Base-by-base conservation (phyloP, 2,797 vertebrate genomes). In the Lutjanus argentimaculatus region DNA sequence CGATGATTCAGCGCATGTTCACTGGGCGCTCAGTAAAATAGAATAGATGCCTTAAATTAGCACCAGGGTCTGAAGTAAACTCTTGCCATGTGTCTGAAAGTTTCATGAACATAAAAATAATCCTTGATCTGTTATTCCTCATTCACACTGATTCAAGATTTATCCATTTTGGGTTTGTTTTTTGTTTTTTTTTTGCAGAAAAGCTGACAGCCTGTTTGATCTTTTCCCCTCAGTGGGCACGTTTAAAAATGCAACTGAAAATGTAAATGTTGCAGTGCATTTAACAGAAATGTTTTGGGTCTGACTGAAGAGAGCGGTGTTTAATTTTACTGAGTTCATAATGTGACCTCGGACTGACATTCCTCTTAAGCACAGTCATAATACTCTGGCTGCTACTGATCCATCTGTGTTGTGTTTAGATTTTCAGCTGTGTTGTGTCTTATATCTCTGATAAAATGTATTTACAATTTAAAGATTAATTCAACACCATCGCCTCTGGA, bases 81-180 rank as follows among this genome's bases (percentile, higher is more conserved):
- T 36, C 21, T 8, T 22, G 0, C 6, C 12, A n/a, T 12, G n/a
- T 36, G 43, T 10, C 6, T 8, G 9, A 19, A 25, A 46, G 36
- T 16, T 21, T 15, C 0, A n/a, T 13, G 21, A 10, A 16, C 16
- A 36, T 48, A 8, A 61, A 61, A 61, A 40, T 19, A 59, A n/a
- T 40, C 45, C 59, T 71, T 72, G 48, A 59, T 71, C 45, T 62
- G 4, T 61, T 45, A 36, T 55, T 64, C 66, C n/a, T 58, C 7
- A 14, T 40, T 62, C 15, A 46, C 25, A 19, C 3, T 56, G 1
- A 61, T 56, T 9, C n/a, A 51, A 0, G 21, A 51, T 40, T 17
- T 40, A 30, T 67, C n/a, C 13, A 51, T 62, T 46, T 17, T 4
- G 42, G 49, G 45, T 56, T 40, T 21, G 43, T 14, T 14, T 13